Evolutionary conservation across 2,113 vertebrate species (phyloP), one percentile per base, ranked within the genome.

Genomic region (Chloropsis hardwickii): DNA sequence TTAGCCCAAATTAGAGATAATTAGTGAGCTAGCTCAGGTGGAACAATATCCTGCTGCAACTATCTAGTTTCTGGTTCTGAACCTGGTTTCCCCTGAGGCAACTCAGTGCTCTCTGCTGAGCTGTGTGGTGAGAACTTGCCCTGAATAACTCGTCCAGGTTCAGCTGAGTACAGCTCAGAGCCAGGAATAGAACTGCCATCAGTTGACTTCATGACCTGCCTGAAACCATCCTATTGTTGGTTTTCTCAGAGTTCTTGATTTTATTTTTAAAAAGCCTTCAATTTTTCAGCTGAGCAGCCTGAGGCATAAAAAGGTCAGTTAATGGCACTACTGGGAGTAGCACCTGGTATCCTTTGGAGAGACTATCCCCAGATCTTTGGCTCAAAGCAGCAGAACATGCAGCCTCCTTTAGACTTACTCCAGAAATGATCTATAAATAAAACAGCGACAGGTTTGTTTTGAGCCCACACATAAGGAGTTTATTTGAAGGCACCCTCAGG

Each of bases 381-480:
- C 83, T 91, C 44, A 64, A 67, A 94, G 74, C 1, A 0, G 45
- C 54, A 81, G 81, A 92, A 88, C 39, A 92, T 56, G n/a, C 58
- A 86, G 64, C 48, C 71, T 94, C 47, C 81, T 87, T 91, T 73
- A 92, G 92, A 89, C 62, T 94, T 92, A 77, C 54, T 87, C 62
- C 87, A 89, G 79, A 94, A 96, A 85, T 9, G 62, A 44, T 90
- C 97, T 96, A 95, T 94, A 96, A 97, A 96, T 97, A 95, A 69
- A 64, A 35, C 69, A 95, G 79, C 2, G 0, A 81, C 71, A 86
- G 76, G 85, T 88, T 93, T 97, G 91, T 90, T 91, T 88, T 81
- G 85, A 88, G 90, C 91, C 80, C 53, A 76, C 86, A 62, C 87
- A 53, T 67, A 90, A 92, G 79, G 64, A 94, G 65, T 95, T 95